Conservation (phyloP, 37 sponge, comb jelly and placozoan genomes). For the Beroe forskalii region DNA sequence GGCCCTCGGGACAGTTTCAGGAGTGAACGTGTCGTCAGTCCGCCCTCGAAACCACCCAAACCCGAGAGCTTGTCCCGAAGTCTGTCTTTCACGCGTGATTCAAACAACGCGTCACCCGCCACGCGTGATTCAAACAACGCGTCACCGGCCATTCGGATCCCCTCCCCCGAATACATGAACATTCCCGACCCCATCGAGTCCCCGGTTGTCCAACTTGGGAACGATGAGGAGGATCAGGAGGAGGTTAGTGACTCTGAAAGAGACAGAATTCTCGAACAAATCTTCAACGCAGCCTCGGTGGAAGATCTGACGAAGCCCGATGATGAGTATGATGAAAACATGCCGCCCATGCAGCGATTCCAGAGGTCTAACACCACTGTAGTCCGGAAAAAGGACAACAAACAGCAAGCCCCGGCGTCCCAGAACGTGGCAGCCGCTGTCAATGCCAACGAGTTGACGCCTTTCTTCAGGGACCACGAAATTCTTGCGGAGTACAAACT, state of each 20-base stretch:
- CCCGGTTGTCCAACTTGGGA: not conserved
- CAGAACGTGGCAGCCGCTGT: not conserved
- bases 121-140: too few relatives aligned
- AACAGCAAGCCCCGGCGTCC: not conserved
- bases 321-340: not conserved
- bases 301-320: conserved; percentile 24
- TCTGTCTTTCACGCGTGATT: not conserved
- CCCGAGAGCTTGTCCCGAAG: not conserved
- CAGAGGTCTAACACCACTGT: conserved; percentile 35
- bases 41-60: not conserved
- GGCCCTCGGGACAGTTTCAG: not conserved
- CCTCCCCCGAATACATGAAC: not conserved
- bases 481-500: conserved; percentile 55
- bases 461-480: conserved; percentile 49
- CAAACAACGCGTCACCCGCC: not conserved
- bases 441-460: conserved; percentile 1
- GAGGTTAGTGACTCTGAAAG: conserved; percentile 39
- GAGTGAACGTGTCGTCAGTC: not conserved
- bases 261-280: conserved; percentile 45
- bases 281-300: conserved; percentile 13
- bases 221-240: not conserved
- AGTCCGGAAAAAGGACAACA: not conserved
- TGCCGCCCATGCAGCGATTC: not conserved
- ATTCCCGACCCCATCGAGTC: not conserved
- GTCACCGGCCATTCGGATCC: not conserved